Evolutionary conservation across 92 coral and sea anemone species (phyloP).

Genomic region (Epizoanthus ramosus): DNA sequence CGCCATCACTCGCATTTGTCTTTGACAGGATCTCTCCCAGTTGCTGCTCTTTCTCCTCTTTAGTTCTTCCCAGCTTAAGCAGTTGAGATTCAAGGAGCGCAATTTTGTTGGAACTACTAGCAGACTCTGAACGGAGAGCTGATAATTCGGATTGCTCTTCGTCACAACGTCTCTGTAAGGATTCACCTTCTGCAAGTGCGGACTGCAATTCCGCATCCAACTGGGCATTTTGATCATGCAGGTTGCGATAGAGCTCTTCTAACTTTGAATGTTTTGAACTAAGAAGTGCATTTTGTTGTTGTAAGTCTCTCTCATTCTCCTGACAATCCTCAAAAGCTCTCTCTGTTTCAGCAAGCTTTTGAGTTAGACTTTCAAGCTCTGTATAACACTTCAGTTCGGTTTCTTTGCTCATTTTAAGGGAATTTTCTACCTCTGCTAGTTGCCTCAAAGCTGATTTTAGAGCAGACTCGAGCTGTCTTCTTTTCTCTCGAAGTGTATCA

Average conservation of each 20-base stretch:
- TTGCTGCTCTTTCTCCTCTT: conserved; percentile 59
- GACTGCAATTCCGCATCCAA: conserved; percentile 76
- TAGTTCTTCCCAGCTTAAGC: conserved; percentile 72
- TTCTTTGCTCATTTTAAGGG: conserved; percentile 51
- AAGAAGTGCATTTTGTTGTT: conserved; percentile 68
- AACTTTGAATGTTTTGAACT: conserved; percentile 73
- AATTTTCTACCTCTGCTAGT: conserved; percentile 56
- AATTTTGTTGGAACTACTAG: conserved; percentile 61
- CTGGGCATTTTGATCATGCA: conserved; percentile 64
- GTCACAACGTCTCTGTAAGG: conserved; percentile 57
- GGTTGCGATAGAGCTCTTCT: conserved; percentile 64
- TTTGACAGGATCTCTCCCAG: conserved; percentile 50
- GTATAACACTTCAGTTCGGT: conserved; percentile 49
- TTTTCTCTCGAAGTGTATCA: conserved; percentile 63
- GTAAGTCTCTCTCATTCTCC: conserved; percentile 69
- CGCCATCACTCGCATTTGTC: conserved; percentile 56
- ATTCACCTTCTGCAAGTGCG: conserved; percentile 64
- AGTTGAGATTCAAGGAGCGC: conserved; percentile 69
- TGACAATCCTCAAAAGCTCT: conserved; percentile 57
- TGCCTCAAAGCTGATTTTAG: conserved; percentile 56
- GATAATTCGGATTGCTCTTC: conserved; percentile 73
- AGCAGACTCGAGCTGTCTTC: conserved; percentile 67
- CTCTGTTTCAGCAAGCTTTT: conserved; percentile 62
- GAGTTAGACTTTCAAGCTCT: conserved; percentile 55
- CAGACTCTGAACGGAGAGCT: conserved; percentile 60